Base-by-base conservation (phyloP, 2,888 invertebrate genomes). In the Apotomis betuletana region DNA sequence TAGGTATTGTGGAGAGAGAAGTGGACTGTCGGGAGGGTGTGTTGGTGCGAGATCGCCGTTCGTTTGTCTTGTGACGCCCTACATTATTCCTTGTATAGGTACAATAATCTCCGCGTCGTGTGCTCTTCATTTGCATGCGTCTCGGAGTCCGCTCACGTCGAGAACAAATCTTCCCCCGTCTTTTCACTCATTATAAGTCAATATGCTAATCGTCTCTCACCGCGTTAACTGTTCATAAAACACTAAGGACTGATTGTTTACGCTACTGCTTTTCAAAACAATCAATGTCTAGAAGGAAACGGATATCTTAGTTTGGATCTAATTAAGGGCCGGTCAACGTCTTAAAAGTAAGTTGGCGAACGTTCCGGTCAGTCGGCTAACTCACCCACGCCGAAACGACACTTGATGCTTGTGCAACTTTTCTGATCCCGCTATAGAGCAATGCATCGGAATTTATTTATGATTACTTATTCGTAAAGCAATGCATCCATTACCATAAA, bases 141-240 rank as follows among this genome's bases (percentile, higher is more conserved):
- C 57, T 61, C 62, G 80, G 80, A 84, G 80, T 82, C 83, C 76
- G 81, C 83, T 84, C 83, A 85, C 83, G 82, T 75, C 79, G 80
- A 79, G 79, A 77, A 82, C 79, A 75, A 78, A 84, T 82, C 84
- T 83, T 88, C 85, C 82, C 84, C 79, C 75, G 79, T 77, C 82
- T 86, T 89, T 89, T 88, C 87, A 86, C 87, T 87, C 81, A 83
- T 89, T 89, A 84, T 83, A 82, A 89, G 85, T 88, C 87, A 85
- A 85, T 85, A 72, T 72, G 72, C 58, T 63, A 72, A 72, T 61
- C 62, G 46, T 51, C 58, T 63, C 72, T 68, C 61, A 54, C 12
- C 36, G 52, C 61, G 58, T 72, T 72, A 72, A 72, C 58, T 13
- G 63, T 59, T 63, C 58, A 68, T 63, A 68, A 72, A 70, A 67